phyloP scores from a whole-genome alignment of 92 coral and sea anemone genomes.

The Paragorgia papillata region DNA sequence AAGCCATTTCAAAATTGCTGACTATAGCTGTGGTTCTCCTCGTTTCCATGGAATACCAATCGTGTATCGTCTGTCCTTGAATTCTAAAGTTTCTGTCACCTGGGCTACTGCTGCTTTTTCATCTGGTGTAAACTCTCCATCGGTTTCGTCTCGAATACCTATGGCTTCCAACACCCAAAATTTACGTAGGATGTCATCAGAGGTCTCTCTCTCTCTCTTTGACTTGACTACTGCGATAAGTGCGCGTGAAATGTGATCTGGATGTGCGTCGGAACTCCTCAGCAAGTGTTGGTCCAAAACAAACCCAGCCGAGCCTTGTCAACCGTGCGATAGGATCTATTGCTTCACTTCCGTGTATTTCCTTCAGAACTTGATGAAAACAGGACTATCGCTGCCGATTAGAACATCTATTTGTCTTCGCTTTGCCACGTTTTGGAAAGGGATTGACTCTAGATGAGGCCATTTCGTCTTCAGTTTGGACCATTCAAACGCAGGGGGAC shows the following conservation, averaged over 20 bases:
- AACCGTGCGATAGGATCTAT: constrained; percentile 4
- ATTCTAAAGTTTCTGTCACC: constrained; percentile 31
- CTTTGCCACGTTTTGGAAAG: constrained; percentile 19
- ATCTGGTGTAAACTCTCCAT: constrained; percentile 35
- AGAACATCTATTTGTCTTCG: constrained; percentile 16
- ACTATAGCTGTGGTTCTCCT: constrained; percentile 43
- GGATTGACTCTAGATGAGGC: constrained; percentile 25
- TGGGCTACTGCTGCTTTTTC: constrained; percentile 45
- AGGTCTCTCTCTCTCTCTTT: not conserved
- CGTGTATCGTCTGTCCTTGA: constrained; percentile 23
- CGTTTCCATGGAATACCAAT: constrained; percentile 48
- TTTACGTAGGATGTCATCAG: constrained; percentile 33
- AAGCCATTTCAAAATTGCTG: constrained; percentile 50
- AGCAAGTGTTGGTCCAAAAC: constrained; percentile 53
- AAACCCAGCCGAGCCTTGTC: constrained; percentile 55
- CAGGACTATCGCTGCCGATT: constrained; percentile 9
- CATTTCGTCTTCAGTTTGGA: constrained; percentile 5
- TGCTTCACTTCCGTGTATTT: constrained; percentile 8
- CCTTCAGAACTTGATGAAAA: constrained; percentile 7
- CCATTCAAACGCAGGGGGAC: constrained; percentile 31
- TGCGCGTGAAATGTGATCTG: constrained; percentile 43
- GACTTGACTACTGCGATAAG: constrained; percentile 37
- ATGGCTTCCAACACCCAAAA: constrained; percentile 59
- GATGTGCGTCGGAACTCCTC: constrained; percentile 29
- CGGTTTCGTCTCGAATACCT: constrained; percentile 45